Conservation (phyloP, 2,113 vertebrate species). For the Tretioscincus oriximinensis region DNA sequence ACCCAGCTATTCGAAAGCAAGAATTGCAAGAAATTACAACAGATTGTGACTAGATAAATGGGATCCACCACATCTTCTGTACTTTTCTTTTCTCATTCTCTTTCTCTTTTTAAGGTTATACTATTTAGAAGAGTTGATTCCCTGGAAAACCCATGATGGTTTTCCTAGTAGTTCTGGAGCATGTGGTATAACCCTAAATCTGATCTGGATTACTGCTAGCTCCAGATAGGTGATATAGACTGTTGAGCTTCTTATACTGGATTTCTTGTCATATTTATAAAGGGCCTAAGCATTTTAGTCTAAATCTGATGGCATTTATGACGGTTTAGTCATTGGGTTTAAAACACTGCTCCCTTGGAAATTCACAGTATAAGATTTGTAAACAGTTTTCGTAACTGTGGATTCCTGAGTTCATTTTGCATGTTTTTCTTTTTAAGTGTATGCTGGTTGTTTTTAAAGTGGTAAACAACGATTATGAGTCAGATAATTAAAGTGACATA, state of each 20-base stretch:
- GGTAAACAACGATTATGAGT: constrained; percentile 18
- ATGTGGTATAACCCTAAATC: too few relatives aligned
- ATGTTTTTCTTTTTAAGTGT: constrained; percentile 27
- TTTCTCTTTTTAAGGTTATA: too few relatives aligned
- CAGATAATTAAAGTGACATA: constrained; percentile 27
- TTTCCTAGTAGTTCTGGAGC: too few relatives aligned
- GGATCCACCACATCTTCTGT: background rate
- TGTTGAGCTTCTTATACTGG: too few relatives aligned
- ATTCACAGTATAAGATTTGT: background rate
- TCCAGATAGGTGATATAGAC: too few relatives aligned
- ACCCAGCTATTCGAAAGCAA: too few relatives aligned
- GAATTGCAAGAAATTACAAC: too few relatives aligned
- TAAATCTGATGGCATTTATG: constrained; percentile 7
- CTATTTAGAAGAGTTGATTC: too few relatives aligned
- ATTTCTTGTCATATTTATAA: too few relatives aligned
- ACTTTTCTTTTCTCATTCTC: background rate
- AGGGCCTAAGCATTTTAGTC: background rate
- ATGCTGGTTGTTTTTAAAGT: background rate
- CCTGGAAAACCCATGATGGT: too few relatives aligned
- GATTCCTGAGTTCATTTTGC: constrained; percentile 5
- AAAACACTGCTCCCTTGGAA: background rate
- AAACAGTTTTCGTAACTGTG: constrained; percentile 4
- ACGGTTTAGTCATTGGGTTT: background rate
- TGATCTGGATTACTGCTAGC: too few relatives aligned
- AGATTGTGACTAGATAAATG: too few relatives aligned